Percentiles rank a stretch among this genome's conserved stretches.
phyloP scores from a whole-genome alignment of 1,140 invertebrate genomes.

The Aphelenchoides besseyi region DNA sequence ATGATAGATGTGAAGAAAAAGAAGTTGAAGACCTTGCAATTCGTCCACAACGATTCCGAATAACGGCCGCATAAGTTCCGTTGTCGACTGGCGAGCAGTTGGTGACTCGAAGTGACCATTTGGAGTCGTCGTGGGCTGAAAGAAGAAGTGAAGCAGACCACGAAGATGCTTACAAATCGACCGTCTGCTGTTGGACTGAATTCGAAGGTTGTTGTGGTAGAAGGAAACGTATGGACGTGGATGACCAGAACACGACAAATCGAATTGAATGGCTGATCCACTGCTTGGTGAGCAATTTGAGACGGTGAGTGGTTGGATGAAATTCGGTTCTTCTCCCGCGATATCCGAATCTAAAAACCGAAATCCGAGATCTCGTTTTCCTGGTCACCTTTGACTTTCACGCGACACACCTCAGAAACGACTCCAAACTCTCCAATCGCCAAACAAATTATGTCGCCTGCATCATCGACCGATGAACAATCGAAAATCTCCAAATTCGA shows the following conservation, averaged over 20 bases:
- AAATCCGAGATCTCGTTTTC: neutral
- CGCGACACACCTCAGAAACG: neutral
- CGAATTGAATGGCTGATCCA: neutral
- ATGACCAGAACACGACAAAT: neutral
- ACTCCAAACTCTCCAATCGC: neutral
- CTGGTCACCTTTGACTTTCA: neutral
- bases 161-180: neutral
- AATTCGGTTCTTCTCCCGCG: neutral
- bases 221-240: neutral
- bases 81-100: neutral
- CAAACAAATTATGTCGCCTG: neutral
- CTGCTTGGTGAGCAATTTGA: neutral
- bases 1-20: too few relatives aligned
- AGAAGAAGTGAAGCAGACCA: neutral
- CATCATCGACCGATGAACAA: neutral
- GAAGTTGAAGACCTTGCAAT: too few relatives aligned
- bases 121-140: neutral
- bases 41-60: neutral
- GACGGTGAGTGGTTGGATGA: neutral
- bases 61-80: neutral
- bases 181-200: neutral
- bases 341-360: neutral
- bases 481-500: neutral
- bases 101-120: neutral
- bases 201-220: neutral